These are phyloP conservation scores for Hirtodrosophila trivittata DNA, from an alignment of 2,888 invertebrate genomes.

Conservation along the genomic window DNA sequence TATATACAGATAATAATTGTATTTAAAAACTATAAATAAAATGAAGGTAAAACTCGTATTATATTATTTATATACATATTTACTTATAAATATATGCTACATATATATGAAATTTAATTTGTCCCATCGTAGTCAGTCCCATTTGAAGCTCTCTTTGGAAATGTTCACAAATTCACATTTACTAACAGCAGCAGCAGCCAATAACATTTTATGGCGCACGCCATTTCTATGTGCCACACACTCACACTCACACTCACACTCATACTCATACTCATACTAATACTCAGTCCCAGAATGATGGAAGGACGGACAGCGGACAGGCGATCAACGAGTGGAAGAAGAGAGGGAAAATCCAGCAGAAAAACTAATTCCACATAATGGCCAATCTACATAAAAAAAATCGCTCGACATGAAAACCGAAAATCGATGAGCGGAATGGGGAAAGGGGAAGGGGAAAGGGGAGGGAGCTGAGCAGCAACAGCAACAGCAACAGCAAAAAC, in stretches of 20 bases:
- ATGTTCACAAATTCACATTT: constrained; percentile 41
- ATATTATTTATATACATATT: too few species aligned
- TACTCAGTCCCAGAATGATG: neutral
- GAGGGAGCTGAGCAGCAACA: constrained; percentile 15
- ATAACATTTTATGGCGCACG: constrained; percentile 68
- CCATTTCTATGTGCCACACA: constrained; percentile 62
- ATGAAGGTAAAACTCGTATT: too few species aligned
- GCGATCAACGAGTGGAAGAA: constrained; percentile 58
- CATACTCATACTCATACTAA: constrained; percentile 7
- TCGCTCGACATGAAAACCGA: constrained; percentile 62
- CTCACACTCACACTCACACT: constrained; percentile 19
- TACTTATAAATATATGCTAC: too few species aligned
- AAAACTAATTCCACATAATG: constrained; percentile 78
- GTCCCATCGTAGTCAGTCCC: neutral
- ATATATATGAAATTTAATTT: neutral
- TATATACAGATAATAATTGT: too few species aligned
- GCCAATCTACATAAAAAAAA: constrained; percentile 79
- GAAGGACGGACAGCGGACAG: neutral
- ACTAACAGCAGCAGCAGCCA: constrained; percentile 65
- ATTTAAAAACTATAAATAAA: too few species aligned
- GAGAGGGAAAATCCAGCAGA: constrained; percentile 44
- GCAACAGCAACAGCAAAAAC: constrained; percentile 15
- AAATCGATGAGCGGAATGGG: constrained; percentile 70
- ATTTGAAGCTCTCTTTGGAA: neutral
- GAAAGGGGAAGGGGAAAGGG: constrained; percentile 1